phyloP scores from a whole-genome alignment of 2,888 invertebrate genomes.

The Melanostoma mellinum region DNA sequence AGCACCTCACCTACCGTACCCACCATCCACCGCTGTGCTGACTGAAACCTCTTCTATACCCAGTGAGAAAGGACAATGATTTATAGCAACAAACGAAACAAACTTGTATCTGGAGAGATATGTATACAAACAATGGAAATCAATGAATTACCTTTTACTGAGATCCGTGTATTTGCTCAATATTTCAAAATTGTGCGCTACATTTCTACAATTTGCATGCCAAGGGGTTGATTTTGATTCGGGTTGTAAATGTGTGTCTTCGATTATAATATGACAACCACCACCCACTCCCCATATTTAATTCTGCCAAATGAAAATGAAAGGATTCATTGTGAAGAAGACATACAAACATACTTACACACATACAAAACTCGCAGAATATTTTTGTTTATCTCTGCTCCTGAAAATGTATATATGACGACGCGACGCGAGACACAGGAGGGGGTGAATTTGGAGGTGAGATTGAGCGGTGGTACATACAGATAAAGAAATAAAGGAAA shows the following conservation, averaged over 20 bases:
- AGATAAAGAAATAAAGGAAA: constrained; percentile 65
- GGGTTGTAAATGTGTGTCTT: constrained; percentile 69
- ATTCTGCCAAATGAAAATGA: constrained; percentile 65
- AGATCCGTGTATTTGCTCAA: constrained; percentile 73
- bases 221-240: constrained; percentile 61
- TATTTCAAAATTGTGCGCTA: constrained; percentile 71
- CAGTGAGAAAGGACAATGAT: constrained; percentile 53
- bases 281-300: not conserved
- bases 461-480: not conserved
- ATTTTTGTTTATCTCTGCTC: constrained; percentile 60
- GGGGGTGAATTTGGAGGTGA: not conserved
- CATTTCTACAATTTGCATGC: constrained; percentile 67
- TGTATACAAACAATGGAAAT: constrained; percentile 71
- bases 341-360: constrained; percentile 29
- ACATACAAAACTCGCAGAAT: constrained; percentile 26
- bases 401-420: constrained; percentile 18
- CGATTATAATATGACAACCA: constrained; percentile 72
- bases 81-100: constrained; percentile 67
- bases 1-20: not conserved
- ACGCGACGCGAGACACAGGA: not conserved
- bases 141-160: constrained; percentile 72
- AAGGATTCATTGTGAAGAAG: constrained; percentile 64
- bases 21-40: not conserved
- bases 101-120: constrained; percentile 63
- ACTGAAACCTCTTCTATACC: no score